phyloP scores from a whole-genome alignment of 2,113 vertebrate genomes.

The Corythoichthys haematopterus region DNA sequence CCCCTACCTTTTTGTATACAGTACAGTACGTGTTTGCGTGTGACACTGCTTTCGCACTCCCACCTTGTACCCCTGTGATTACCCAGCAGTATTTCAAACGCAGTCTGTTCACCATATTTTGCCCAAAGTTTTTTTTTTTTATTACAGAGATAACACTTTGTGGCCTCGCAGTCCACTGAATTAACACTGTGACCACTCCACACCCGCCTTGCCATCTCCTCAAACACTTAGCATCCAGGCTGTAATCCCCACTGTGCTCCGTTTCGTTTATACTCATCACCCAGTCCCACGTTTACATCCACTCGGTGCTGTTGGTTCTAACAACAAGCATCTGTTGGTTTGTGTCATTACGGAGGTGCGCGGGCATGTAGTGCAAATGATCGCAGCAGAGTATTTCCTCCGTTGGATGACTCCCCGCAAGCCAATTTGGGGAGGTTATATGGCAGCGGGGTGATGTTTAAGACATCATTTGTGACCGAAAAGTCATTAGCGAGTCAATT shows the following conservation, averaged over 20 bases:
- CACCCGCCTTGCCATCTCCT: background rate
- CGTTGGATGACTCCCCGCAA: slow-evolving; percentile 32
- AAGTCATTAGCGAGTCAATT: slow-evolving; percentile 47
- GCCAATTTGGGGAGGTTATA: slow-evolving; percentile 44
- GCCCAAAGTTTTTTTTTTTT: background rate
- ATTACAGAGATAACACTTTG: background rate
- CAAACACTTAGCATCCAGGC: background rate
- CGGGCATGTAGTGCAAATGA: slow-evolving; percentile 11
- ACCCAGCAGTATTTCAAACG: background rate
- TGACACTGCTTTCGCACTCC: background rate
- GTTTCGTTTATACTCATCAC: slow-evolving; percentile 10
- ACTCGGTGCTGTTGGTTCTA: background rate
- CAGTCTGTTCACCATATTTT: background rate
- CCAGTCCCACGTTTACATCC: slow-evolving; percentile 1
- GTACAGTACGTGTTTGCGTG: background rate
- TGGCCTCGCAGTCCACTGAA: slow-evolving; percentile 1
- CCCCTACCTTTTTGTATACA: background rate
- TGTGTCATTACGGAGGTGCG: slow-evolving; percentile 3
- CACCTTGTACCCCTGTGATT: background rate
- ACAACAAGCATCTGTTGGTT: background rate
- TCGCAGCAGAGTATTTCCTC: slow-evolving; percentile 30
- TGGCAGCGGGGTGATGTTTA: slow-evolving; percentile 50
- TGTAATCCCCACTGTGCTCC: slow-evolving; percentile 4
- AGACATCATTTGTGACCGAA: slow-evolving; percentile 39
- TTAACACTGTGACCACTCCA: slow-evolving; percentile 3